Conservation (phyloP, 1,140 invertebrate genomes). For the Eupeodes corollae region DNA sequence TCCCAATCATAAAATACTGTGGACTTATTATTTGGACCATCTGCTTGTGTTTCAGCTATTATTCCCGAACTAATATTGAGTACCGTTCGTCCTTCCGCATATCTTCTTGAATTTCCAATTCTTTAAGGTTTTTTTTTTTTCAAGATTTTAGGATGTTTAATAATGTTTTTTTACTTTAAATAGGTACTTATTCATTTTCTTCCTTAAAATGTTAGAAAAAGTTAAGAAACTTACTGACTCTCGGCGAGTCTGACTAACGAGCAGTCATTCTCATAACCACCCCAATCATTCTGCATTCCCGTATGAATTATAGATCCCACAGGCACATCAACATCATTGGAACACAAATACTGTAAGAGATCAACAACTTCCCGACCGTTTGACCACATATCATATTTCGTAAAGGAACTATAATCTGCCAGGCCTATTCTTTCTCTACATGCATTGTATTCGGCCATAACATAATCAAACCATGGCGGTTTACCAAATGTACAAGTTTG, state of each 20-base stretch:
- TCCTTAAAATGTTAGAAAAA: neutral
- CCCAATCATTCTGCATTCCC: conserved; percentile 91
- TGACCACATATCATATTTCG: conserved; percentile 90
- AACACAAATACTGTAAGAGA: conserved; percentile 86
- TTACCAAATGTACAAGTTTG: conserved; percentile 72
- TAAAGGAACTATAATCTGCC: conserved; percentile 96
- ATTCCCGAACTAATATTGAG: too few species aligned
- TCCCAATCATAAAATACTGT: too few species aligned
- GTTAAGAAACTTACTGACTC: conserved; percentile 62
- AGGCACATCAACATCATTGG: conserved; percentile 92
- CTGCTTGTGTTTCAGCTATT: too few species aligned
- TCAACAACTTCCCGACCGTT: conserved; percentile 81
- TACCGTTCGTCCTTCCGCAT: too few species aligned
- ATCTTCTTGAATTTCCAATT: too few species aligned
- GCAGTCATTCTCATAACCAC: conserved; percentile 98
- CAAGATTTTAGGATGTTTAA: too few species aligned
- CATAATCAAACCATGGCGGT: conserved; percentile 86
- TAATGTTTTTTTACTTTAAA: too few species aligned
- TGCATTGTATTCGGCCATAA: conserved; percentile 81
- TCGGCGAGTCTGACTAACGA: conserved; percentile 77
- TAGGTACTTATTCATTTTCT: neutral
- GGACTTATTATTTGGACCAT: too few species aligned
- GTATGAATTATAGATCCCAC: conserved; percentile 93
- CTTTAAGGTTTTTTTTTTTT: too few species aligned
- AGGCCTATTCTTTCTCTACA: conserved; percentile 88